A percentile compares a stretch with the other conserved stretches of the same genome.
Evolutionary conservation across 2,113 vertebrate species (phyloP).

Genomic region (Lycocorax pyrrhopterus): DNA sequence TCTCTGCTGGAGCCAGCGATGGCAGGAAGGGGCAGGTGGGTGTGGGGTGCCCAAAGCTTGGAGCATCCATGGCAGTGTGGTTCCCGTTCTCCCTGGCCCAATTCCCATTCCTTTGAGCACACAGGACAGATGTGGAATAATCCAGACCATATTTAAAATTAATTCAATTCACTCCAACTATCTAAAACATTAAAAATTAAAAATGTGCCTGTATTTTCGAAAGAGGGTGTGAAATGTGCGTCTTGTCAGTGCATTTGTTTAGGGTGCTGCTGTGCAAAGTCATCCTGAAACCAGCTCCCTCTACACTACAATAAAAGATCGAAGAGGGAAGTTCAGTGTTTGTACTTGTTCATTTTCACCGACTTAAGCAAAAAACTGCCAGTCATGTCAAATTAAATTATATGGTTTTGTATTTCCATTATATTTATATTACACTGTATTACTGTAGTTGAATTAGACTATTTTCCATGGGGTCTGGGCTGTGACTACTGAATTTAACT

Average conservation of each 20-base stretch:
- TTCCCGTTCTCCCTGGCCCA: accelerated
- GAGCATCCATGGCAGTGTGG: accelerated
- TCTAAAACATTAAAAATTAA: background rate
- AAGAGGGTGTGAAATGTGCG: background rate
- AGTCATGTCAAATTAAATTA: conserved; percentile 47
- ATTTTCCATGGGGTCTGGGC: conserved; percentile 42
- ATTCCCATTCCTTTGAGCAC: background rate
- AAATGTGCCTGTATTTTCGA: background rate
- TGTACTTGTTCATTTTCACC: background rate
- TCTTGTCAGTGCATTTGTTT: background rate
- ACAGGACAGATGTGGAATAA: accelerated
- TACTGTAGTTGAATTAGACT: conserved; percentile 43
- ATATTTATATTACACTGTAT: conserved; percentile 33
- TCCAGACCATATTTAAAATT: background rate
- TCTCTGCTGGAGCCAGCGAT: background rate
- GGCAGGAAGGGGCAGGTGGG: accelerated
- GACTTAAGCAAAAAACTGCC: conserved; percentile 15
- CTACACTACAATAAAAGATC: background rate
- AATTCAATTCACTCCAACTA: background rate
- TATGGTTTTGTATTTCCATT: conserved; percentile 55
- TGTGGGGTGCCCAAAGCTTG: accelerated
- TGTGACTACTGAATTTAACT: conserved; percentile 37
- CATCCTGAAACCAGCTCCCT: background rate
- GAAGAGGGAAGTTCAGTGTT: background rate
- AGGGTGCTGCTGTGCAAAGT: background rate